Evolutionary conservation across 2,797 vertebrate genomes (phyloP).

Genomic region (Melanotaenia trifasciata): DNA sequence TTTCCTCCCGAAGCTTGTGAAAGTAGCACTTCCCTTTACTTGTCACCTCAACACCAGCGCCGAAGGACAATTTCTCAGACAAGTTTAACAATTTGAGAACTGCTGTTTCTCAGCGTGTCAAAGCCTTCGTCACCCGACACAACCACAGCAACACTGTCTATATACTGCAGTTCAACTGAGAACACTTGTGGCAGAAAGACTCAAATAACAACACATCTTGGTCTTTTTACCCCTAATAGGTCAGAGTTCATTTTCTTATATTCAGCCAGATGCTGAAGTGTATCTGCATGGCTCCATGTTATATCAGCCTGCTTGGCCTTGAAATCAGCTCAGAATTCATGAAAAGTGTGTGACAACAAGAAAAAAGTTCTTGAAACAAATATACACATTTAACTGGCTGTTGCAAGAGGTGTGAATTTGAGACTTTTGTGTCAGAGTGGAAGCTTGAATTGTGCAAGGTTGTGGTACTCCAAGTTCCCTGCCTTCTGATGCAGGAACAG

Average conservation of each 20-base stretch:
- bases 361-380: slow-evolving; percentile 29
- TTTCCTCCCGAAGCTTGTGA: slow-evolving; percentile 35
- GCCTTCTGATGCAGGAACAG: background rate
- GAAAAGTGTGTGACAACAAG: slow-evolving; percentile 14
- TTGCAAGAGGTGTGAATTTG: slow-evolving; percentile 5
- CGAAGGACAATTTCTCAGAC: slow-evolving; percentile 37
- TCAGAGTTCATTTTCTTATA: background rate
- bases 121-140: background rate
- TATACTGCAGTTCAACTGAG: background rate
- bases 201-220: background rate
- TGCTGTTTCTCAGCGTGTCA: slow-evolving; percentile 23
- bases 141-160: background rate
- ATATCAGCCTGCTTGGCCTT: background rate
- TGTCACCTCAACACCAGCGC: slow-evolving; percentile 1
- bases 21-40: slow-evolving; percentile 24
- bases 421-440: background rate
- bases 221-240: too few species aligned
- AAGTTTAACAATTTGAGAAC: slow-evolving; percentile 22
- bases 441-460: background rate
- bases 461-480: background rate
- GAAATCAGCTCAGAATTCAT: background rate
- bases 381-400: slow-evolving; percentile 2
- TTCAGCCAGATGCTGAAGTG: background rate
- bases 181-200: background rate
- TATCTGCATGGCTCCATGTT: background rate